A percentile compares a stretch with the other conserved stretches of the same genome.
These are phyloP conservation scores for Cherax destructor DNA, from an alignment of 1,140 invertebrate species.

Conservation along the genomic window DNA sequence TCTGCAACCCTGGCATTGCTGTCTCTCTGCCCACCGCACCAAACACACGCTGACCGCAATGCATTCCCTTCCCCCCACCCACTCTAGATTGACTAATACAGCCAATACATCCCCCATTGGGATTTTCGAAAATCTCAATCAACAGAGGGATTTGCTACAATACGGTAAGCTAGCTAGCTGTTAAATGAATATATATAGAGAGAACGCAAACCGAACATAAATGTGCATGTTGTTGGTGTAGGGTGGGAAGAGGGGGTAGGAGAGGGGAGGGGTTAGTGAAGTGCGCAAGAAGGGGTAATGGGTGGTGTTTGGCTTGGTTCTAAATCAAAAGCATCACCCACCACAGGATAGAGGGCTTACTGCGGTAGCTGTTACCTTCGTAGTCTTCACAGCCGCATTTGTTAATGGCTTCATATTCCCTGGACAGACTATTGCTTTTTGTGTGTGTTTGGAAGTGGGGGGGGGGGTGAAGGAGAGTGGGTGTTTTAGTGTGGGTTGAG, in stretches of 20 bases:
- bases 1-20: no score
- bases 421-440: slow-evolving; percentile 3
- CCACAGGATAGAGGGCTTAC: no score
- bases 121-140: not conserved
- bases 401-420: slow-evolving; percentile 29
- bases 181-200: not conserved
- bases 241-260: no score
- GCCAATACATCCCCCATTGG: not conserved
- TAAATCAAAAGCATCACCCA: no score
- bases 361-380: not conserved
- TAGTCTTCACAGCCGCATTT: slow-evolving; percentile 3
- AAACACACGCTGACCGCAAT: no score
- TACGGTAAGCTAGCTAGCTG: not conserved
- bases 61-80: no score
- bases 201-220: not conserved
- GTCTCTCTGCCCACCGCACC: no score
- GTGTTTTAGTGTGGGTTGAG: not conserved
- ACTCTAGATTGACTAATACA: not conserved
- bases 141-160: not conserved
- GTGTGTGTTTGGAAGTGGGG: no score
- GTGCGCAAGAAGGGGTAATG: no score
- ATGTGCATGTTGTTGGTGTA: not conserved
- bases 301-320: no score
- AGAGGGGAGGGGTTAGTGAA: no score
- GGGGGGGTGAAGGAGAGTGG: no score